Base-by-base conservation (phyloP, 1,140 invertebrate genomes). In the Lutraria rhynchaena region DNA sequence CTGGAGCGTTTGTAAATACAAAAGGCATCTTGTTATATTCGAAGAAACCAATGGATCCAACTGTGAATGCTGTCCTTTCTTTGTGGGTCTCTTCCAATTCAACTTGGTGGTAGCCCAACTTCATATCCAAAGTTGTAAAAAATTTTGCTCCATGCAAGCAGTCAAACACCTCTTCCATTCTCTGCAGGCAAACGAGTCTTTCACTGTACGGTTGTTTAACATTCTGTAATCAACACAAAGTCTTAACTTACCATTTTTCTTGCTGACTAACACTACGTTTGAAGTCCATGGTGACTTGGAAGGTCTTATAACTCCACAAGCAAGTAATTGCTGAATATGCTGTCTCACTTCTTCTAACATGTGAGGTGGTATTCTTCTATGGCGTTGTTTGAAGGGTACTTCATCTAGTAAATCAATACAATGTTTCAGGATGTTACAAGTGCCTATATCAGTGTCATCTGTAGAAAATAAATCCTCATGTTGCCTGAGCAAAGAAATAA, bases 1-100 rank as follows among this genome's bases (percentile, higher is more conserved):
- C 74, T 15, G 82, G 74, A 5, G 37, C 37, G 37, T 41, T 41
- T 5, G 37, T 41, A 5, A 41, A 15, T 41, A 5, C 37, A 15
- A 7, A 74, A 61, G 55, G 70, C 69, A 7, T 33, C 27, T 15
- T 11, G 0, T 57, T 27, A n/a, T 19, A 57, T 1, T 57, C 53
- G n/a, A 19, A 80, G 31, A 80, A 76, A 15, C 74, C 57, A 19
- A 61, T 19, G 0, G 74, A 55, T 17, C 74, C 74, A 22, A 73
- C 29, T 37, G 37, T 41, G n/a, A 73, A 24, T 24, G 58, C 41
- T n/a, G 46, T 57, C 0, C 27, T 0, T 27, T 57, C 11, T 27
- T 57, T 57, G 27, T 57, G 53, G 9, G 9, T 9, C 5, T 57
- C 5, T 22, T 55, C 51, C 24, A 55, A 55, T 55, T 55, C 1